Conservation (phyloP, 2,888 invertebrate species). For the Zootermopsis nevadensis region DNA sequence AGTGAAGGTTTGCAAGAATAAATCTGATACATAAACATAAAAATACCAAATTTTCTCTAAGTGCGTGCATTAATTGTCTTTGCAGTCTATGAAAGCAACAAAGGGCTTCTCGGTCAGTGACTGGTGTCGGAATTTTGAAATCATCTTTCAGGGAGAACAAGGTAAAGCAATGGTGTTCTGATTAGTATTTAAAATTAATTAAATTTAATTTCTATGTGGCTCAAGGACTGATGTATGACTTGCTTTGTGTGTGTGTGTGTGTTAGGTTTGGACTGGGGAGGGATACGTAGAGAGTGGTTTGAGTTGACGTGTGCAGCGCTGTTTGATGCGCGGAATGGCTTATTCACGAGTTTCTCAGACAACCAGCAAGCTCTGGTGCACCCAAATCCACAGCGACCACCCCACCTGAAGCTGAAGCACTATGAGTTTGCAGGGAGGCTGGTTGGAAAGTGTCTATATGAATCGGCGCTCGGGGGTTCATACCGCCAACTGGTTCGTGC, state of each 20-base stretch:
- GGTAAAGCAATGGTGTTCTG: conserved; percentile 65
- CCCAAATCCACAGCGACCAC: conserved; percentile 84
- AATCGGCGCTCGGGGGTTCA: conserved; percentile 89
- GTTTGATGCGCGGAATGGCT: conserved; percentile 84
- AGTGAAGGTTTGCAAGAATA: too few species aligned
- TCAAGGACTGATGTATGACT: too few species aligned
- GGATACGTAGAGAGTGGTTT: conserved; percentile 94
- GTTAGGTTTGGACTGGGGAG: conserved; percentile 92
- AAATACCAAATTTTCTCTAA: too few species aligned
- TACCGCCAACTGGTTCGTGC: conserved; percentile 90
- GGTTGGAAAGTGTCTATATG: conserved; percentile 94
- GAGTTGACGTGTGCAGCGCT: conserved; percentile 87
- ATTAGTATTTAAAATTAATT: too few species aligned
- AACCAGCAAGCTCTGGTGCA: conserved; percentile 89
- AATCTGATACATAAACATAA: too few species aligned
- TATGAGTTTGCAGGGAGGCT: conserved; percentile 94
- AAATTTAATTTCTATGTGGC: too few species aligned
- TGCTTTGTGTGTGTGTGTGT: too few species aligned
- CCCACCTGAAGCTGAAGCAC: conserved; percentile 85
- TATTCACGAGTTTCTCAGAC: conserved; percentile 89
- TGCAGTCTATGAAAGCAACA: conserved; percentile 83
- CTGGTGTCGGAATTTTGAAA: conserved; percentile 95
- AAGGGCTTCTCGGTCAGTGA: conserved; percentile 87
- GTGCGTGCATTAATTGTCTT: conserved; percentile 51
- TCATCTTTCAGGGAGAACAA: conserved; percentile 93